phyloP scores from a whole-genome alignment of 1,140 invertebrate species.

The Latrodectus geometricus region DNA sequence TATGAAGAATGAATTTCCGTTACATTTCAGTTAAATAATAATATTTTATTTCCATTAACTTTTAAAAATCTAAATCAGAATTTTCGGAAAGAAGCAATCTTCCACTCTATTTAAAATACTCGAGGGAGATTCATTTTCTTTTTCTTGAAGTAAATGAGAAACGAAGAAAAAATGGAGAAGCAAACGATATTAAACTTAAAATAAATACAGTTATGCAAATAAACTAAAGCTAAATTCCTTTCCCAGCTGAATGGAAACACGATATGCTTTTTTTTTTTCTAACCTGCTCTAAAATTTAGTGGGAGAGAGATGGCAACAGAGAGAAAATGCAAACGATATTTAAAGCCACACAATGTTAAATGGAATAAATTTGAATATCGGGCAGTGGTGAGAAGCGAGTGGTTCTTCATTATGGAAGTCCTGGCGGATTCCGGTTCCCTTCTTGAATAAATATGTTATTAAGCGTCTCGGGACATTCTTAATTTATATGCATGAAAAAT shows the following conservation, averaged over 20 bases:
- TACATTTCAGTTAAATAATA: conserved; percentile 18
- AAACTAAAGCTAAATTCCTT: conserved; percentile 32
- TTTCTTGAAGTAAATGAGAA: background rate
- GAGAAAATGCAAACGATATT: conserved; percentile 8
- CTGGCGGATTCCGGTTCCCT: conserved; percentile 16
- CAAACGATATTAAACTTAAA: conserved; percentile 55
- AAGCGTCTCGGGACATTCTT: conserved; percentile 20
- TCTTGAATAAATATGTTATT: conserved; percentile 59
- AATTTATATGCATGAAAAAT: conserved; percentile 59
- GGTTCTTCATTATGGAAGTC: conserved; percentile 45
- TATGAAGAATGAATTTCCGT: background rate
- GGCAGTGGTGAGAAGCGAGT: conserved; percentile 35
- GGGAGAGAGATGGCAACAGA: background rate
- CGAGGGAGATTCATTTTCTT: conserved; percentile 23
- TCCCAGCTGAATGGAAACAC: conserved; percentile 19
- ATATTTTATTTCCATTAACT: conserved; percentile 44
- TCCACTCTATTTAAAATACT: conserved; percentile 56
- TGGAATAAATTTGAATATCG: conserved; percentile 60
- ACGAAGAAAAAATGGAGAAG: conserved; percentile 18
- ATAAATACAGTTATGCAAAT: conserved; percentile 61
- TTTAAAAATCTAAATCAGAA: conserved; percentile 43
- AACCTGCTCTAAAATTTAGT: conserved; percentile 32
- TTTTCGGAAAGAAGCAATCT: conserved; percentile 14
- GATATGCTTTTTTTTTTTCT: conserved; percentile 21
- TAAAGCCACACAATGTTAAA: conserved; percentile 47